Conservation (phyloP, 2,113 vertebrate genomes). For the Pan troglodytes region NHGRI_mPanTro3-v2.1_pri NC_072398.2:74554001-74554500, state of each 20-base stretch:
- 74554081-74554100: no score
- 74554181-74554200: no score
- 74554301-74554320: background rate
- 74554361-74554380: background rate
- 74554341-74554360: background rate
- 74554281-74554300: background rate
- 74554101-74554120: no score
- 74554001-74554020: no score
- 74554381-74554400: slow-evolving; percentile 2
- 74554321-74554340: background rate
- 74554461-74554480: background rate
- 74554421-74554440: background rate
- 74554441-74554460: background rate
- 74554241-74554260: background rate
- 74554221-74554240: background rate
- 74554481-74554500: background rate
- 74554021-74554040: no score
- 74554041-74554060: no score
- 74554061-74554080: no score
- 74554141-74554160: no score
- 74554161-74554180: no score
- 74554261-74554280: background rate
- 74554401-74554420: background rate
- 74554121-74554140: no score
- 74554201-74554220: no score